Conservation (phyloP, 2,888 invertebrate genomes). For the Dasysyrphus tricinctus region DNA sequence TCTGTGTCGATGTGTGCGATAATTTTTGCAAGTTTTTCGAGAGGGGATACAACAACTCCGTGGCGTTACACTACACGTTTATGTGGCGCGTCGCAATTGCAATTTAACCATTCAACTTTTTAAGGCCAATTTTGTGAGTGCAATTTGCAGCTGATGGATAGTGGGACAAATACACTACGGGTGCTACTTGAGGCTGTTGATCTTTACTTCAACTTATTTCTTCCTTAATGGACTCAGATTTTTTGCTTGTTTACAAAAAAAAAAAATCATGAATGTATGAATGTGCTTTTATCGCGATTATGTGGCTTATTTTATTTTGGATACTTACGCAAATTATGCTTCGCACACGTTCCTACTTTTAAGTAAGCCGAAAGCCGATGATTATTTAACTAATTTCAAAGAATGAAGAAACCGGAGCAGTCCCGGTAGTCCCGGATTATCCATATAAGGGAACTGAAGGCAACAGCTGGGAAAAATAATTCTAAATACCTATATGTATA, state of each 20-base stretch:
- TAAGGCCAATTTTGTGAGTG: constrained; percentile 53
- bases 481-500: no score
- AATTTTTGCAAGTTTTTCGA: constrained; percentile 49
- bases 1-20: constrained; percentile 15
- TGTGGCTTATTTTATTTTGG: background rate
- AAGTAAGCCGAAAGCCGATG: background rate
- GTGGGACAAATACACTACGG: constrained; percentile 36
- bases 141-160: constrained; percentile 38
- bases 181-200: constrained; percentile 63
- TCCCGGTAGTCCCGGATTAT: no score
- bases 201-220: constrained; percentile 62
- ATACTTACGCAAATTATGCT: background rate
- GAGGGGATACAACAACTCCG: constrained; percentile 23
- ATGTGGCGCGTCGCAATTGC: constrained; percentile 43
- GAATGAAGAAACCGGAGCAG: background rate
- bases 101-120: constrained; percentile 65
- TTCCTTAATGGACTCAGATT: constrained; percentile 59
- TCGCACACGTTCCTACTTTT: background rate
- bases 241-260: constrained; percentile 5
- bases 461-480: no score
- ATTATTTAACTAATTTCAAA: background rate
- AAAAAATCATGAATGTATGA: background rate
- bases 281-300: background rate
- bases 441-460: no score
- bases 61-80: constrained; percentile 46